phyloP scores from a whole-genome alignment of 2,113 vertebrate genomes.

The Gobio gobio region DNA sequence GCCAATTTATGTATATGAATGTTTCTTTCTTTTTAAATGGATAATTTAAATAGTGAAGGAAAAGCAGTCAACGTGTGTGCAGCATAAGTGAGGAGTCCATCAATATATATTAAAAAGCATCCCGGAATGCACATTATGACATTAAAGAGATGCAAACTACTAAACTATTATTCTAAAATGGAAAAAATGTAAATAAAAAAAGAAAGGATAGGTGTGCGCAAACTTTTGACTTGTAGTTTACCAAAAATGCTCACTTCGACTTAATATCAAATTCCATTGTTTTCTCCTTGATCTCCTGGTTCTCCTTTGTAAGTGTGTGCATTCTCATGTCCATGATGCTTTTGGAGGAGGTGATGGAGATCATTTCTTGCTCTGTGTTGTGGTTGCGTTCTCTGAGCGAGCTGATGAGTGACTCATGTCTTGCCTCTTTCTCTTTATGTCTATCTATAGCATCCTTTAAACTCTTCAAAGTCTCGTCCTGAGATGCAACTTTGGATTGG shows the following conservation, averaged over 20 bases:
- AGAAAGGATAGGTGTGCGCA: background rate
- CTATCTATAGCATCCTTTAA: slow-evolving; percentile 75
- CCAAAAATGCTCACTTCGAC: slow-evolving; percentile 72
- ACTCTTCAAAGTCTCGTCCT: slow-evolving; percentile 74
- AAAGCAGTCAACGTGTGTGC: too few species aligned
- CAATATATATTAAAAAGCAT: too few species aligned
- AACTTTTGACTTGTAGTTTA: background rate
- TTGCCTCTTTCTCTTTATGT: slow-evolving; percentile 78
- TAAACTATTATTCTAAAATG: background rate
- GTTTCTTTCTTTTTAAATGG: too few species aligned
- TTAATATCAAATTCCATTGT: slow-evolving; percentile 66
- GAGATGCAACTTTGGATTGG: slow-evolving; percentile 71
- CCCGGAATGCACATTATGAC: background rate
- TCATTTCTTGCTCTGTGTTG: slow-evolving; percentile 76
- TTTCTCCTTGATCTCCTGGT: slow-evolving; percentile 70
- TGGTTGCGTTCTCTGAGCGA: slow-evolving; percentile 74
- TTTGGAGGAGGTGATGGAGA: slow-evolving; percentile 64
- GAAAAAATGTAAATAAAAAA: background rate
- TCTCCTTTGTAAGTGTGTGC: slow-evolving; percentile 70
- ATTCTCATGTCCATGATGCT: slow-evolving; percentile 69
- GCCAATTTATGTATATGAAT: too few species aligned
- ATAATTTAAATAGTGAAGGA: too few species aligned
- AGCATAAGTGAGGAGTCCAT: too few species aligned
- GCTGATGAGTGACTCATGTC: slow-evolving; percentile 75
- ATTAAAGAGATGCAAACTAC: background rate